A percentile compares a stretch with the other conserved stretches of the same genome.
These are phyloP conservation scores for Pristionchus exspectatus DNA, from an alignment of 2,888 invertebrate species.

Conservation along the genomic window DNA sequence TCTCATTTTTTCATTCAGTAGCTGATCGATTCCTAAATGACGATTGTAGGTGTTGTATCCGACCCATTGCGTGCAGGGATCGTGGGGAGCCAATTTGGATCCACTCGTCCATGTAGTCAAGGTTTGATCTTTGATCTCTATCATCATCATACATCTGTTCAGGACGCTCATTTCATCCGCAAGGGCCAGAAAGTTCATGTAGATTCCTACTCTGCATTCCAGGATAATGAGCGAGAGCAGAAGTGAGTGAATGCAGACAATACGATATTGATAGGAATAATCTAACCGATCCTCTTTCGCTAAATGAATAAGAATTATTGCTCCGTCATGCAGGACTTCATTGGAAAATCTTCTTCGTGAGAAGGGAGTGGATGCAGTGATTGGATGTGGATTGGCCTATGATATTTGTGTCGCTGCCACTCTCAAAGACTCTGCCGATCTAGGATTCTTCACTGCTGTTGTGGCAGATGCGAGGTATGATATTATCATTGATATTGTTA, in stretches of 20 bases:
- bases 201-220: conserved; percentile 97
- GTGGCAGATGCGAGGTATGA: conserved; percentile 70
- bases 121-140: conserved; percentile 3
- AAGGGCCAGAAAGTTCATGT: conserved; percentile 93
- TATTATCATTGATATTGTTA: conserved; percentile 1
- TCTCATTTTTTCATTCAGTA: not conserved
- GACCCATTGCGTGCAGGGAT: conserved; percentile 94
- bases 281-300: not conserved
- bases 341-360: conserved; percentile 88
- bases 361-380: conserved; percentile 91
- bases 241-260: conserved; percentile 59
- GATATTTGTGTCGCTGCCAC: conserved; percentile 89
- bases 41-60: conserved; percentile 88
- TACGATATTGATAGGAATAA: not conserved
- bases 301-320: not conserved
- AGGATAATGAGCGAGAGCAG: conserved; percentile 92
- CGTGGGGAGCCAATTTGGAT: conserved; percentile 86
- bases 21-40: not conserved
- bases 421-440: conserved; percentile 64
- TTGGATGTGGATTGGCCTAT: conserved; percentile 94
- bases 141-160: not conserved
- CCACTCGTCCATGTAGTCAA: conserved; percentile 48
- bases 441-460: conserved; percentile 72
- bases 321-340: conserved; percentile 86
- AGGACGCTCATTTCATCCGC: conserved; percentile 57